Base-by-base conservation (phyloP, 2,113 vertebrate species). In the Talpa occidentalis region DNA sequence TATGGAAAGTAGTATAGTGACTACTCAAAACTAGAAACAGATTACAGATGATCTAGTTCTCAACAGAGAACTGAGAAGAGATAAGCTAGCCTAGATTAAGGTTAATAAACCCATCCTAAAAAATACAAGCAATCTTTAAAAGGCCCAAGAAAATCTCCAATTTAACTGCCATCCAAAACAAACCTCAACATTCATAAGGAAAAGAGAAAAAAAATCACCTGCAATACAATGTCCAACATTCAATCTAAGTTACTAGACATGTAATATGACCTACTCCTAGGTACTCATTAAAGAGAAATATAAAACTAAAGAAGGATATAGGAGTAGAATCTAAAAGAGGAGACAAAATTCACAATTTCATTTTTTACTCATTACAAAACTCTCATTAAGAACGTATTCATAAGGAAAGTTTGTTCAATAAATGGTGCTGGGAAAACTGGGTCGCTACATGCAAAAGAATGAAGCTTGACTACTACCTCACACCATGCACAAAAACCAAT, bases 241-340 rank as follows among this genome's bases (percentile, higher is more conserved):
- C 17, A 69, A 37, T 78, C 56, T 93, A 69, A 88, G 87, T 90
- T 69, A 92, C n/a, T 42, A 67, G 76, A 85, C 54, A 81, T 78
- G 40, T 90, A 81, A 79, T 67, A 93, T 79, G 87, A 42, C 78
- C 42, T 91, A 96, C 26, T 80, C 70, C 37, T 28, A 52, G 35
- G 19, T 73, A 66, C 52, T 94, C 79, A 69, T 91, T 95, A 88
- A 84, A 59, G 62, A 67, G 24, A 74, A 78, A 83, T 69, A 90
- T 1, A 91, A 81, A 70, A 44, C 77, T 76, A 90, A 91, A 4
- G 14, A 62, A 83, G 32, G 83, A 37, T 82, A 28, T 70, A 78
- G 92, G 3, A 94, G 26, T 78, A 64, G 19, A 91, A 93, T 80
- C 35, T 88, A 60, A 93, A 59, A 54, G 79, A 9, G n/a, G n/a